Evolutionary conservation across 1,140 invertebrate genomes (phyloP).

Genomic region (Sitophilus oryzae): DNA sequence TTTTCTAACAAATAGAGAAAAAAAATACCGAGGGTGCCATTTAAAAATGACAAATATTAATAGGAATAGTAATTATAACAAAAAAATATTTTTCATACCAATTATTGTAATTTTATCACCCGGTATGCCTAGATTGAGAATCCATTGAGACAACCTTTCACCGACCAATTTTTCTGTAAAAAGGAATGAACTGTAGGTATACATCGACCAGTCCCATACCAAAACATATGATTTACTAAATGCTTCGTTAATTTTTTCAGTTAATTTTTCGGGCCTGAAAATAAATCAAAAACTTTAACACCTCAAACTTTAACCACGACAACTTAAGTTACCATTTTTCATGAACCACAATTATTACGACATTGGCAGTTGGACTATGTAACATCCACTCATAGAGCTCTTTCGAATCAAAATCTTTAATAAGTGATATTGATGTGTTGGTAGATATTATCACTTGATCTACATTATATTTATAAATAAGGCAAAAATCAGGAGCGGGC

Average conservation of each 20-base stretch:
- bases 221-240: background rate
- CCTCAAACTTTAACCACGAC: too few species aligned
- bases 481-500: background rate
- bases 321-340: background rate
- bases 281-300: background rate
- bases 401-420: too few species aligned
- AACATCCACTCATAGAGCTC: too few species aligned
- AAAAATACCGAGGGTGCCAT: too few species aligned
- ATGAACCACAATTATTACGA: background rate
- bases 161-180: background rate
- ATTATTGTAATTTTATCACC: background rate
- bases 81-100: too few species aligned
- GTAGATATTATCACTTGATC: too few species aligned
- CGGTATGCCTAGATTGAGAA: background rate
- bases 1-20: too few species aligned
- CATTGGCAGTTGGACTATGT: background rate
- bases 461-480: background rate
- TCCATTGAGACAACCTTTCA: background rate
- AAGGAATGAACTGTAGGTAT: background rate
- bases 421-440: too few species aligned
- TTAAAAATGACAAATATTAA: too few species aligned
- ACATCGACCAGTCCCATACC: background rate
- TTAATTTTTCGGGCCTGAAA: background rate
- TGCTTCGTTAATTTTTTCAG: background rate
- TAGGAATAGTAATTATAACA: too few species aligned